Evolutionary conservation across 2,888 invertebrate genomes (phyloP).

Genomic region (Lacanobia wlatinum): DNA sequence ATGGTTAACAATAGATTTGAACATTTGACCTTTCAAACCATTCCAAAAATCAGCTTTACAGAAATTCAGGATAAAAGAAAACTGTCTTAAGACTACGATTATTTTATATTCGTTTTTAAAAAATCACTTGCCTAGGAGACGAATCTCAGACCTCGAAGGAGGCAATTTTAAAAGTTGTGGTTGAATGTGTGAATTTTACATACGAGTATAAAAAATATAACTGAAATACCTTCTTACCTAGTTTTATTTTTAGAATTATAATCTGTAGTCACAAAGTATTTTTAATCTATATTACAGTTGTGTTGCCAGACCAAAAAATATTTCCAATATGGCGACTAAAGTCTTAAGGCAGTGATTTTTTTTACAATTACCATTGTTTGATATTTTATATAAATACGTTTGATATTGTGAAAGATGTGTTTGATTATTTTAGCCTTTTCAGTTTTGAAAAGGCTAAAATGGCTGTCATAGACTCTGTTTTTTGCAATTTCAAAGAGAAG

Average conservation of each 20-base stretch:
- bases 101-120: conserved; percentile 50
- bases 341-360: conserved; percentile 65
- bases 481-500: conserved; percentile 45
- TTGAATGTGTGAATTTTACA: conserved; percentile 23
- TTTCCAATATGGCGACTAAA: conserved; percentile 54
- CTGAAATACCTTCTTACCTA: conserved; percentile 53
- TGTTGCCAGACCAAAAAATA: conserved; percentile 68
- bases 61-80: conserved; percentile 59
- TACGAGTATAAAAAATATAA: conserved; percentile 48
- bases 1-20: background rate
- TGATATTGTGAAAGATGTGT: conserved; percentile 44
- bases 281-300: conserved; percentile 65
- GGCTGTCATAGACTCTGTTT: conserved; percentile 6
- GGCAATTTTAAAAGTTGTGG: background rate
- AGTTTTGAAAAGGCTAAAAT: conserved; percentile 6
- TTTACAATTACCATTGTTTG: conserved; percentile 44
- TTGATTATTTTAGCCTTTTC: conserved; percentile 19
- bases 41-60: conserved; percentile 49
- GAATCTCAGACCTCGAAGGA: conserved; percentile 19
- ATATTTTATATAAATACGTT: conserved; percentile 32
- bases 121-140: conserved; percentile 26
- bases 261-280: conserved; percentile 70
- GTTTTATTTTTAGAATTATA: conserved; percentile 61
- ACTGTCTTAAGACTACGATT: conserved; percentile 63
- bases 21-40: background rate